phyloP scores from a whole-genome alignment of 2,888 invertebrate genomes.

The Dinocampus coccinellae region DNA sequence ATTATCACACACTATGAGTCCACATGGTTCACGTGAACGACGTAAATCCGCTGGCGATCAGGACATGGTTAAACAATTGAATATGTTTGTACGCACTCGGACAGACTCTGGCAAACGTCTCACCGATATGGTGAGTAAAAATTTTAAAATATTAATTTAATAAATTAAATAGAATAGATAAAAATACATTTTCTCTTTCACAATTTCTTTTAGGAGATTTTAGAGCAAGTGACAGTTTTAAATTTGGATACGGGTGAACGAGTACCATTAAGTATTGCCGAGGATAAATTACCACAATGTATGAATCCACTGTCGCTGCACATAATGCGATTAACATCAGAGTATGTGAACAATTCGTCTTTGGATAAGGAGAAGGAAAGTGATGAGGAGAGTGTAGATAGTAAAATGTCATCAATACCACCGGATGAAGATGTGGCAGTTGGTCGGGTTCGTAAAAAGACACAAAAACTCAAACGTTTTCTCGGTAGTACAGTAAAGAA shows the following conservation, averaged over 20 bases:
- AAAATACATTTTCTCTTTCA: no score
- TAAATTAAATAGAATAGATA: no score
- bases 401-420: constrained; percentile 74
- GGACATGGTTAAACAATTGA: constrained; percentile 77
- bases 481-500: constrained; percentile 91
- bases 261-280: constrained; percentile 94
- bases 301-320: constrained; percentile 95
- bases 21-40: constrained; percentile 73
- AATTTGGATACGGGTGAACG: constrained; percentile 90
- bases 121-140: constrained; percentile 80
- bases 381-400: constrained; percentile 82
- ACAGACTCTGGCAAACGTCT: constrained; percentile 90
- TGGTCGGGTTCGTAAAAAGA: constrained; percentile 71
- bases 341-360: constrained; percentile 82
- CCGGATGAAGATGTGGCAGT: constrained; percentile 70
- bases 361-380: constrained; percentile 80
- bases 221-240: constrained; percentile 89
- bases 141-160: no score
- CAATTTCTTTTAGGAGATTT: constrained; percentile 81
- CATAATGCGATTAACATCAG: constrained; percentile 92
- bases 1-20: constrained; percentile 59
- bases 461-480: constrained; percentile 80
- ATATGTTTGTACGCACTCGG: constrained; percentile 83
- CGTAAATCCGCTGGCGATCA: constrained; percentile 89
- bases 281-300: constrained; percentile 91